Evolutionary conservation across 1,140 invertebrate genomes (phyloP), one percentile per base, ranked within the genome.

Genomic region (Oscheius sp.): DNA sequence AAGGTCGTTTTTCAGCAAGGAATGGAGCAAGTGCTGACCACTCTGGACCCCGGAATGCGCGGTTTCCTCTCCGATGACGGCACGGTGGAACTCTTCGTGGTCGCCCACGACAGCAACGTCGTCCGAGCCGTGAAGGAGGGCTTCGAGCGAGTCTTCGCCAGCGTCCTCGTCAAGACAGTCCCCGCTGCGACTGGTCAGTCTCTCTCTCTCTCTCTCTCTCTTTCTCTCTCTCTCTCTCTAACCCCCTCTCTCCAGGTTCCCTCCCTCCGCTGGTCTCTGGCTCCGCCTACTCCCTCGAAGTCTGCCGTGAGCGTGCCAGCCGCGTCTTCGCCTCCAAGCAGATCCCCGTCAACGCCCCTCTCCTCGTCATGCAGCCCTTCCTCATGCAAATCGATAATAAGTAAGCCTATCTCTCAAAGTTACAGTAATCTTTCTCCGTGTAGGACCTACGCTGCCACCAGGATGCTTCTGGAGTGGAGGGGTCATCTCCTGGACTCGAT

Each of bases 1-100:
- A n/a, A n/a, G n/a, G n/a, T n/a, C n/a, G n/a, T n/a, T n/a, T n/a
- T n/a, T n/a, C n/a, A n/a, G 64, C 31, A 42, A 18, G 61, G 69
- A 26, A 58, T 71, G 28, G 69, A 71, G 29, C 45, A 55, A 20
- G 69, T 71, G 3, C 58, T 71, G 29, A 71, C 69, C 23, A 71
- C 69, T 15, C 62, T 71, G 15, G 69, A 71, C 52, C 69, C 69
- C 0, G 69, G 69, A 46, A 71, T 71, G 69, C 63, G 59, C 18
- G 52, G 52, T 1, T 71, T 71, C 31, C 29, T 71, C 7, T 59
- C 69, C 0, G 69, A 71, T 7, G 52, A 65, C 23, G 69, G 69
- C 10, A 58, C 59, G n/a, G 36, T 63, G 4, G 61, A 63, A 18
- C 35, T 63, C 10, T 36, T 32, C 29, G 26, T 63, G 10, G 61